Conservation (phyloP, 2,797 vertebrate species). For the Adrianichthys oophorus region DNA sequence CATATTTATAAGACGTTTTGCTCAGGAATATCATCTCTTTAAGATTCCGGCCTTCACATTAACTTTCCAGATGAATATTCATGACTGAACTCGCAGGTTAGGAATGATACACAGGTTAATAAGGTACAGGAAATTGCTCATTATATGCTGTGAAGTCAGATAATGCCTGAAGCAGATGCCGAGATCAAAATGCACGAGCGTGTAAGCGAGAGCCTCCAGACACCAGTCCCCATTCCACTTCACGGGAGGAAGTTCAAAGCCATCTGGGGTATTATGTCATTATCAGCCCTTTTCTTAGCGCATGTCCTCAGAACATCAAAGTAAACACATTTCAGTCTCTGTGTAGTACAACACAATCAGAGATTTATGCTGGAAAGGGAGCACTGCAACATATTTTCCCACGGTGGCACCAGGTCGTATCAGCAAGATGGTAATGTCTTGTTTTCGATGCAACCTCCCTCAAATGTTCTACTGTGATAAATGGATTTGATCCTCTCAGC, state of each 20-base stretch:
- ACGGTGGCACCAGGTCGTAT: constrained; percentile 6
- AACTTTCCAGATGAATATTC: constrained; percentile 55
- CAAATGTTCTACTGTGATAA: background rate
- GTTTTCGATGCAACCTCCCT: constrained; percentile 18
- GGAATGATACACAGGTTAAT: constrained; percentile 63
- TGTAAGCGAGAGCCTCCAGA: constrained; percentile 55
- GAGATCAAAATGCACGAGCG: constrained; percentile 65
- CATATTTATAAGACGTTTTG: no score
- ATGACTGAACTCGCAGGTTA: constrained; percentile 45
- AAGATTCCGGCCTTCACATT: constrained; percentile 23
- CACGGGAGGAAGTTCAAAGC: constrained; percentile 63
- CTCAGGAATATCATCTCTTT: constrained; percentile 1
- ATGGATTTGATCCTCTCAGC: background rate
- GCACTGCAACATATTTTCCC: constrained; percentile 32
- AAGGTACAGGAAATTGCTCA: constrained; percentile 58
- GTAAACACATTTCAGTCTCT: constrained; percentile 46
- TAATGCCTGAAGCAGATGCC: constrained; percentile 59
- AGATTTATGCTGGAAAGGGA: constrained; percentile 42
- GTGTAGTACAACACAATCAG: constrained; percentile 40
- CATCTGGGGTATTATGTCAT: constrained; percentile 56
- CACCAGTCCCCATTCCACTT: constrained; percentile 53
- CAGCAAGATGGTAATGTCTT: constrained; percentile 26
- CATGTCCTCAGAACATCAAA: constrained; percentile 65
- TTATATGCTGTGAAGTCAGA: constrained; percentile 59
- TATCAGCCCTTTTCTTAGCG: constrained; percentile 56